Evolutionary conservation across 2,797 vertebrate species (phyloP).

Genomic region (Spinus olivaceus): DNA sequence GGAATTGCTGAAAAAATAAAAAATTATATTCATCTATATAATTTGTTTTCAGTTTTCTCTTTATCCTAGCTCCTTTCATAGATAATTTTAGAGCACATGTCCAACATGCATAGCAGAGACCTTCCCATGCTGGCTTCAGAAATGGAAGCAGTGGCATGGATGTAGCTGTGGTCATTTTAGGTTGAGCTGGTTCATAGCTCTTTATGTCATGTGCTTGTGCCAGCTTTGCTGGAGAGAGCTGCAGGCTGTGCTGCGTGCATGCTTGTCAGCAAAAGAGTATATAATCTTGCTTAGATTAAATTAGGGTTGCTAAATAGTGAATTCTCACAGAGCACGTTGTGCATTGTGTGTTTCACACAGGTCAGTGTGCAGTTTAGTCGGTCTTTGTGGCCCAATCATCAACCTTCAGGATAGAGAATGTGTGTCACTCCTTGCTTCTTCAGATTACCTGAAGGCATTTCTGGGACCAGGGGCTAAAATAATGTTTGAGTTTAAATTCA

Average conservation of each 20-base stretch:
- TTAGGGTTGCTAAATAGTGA: not conserved
- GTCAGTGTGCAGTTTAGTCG: not conserved
- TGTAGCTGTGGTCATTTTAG: not conserved
- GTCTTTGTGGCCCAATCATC: not conserved
- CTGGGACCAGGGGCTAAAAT: not conserved
- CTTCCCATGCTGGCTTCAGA: not conserved
- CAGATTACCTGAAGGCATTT: not conserved
- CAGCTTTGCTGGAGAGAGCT: not conserved
- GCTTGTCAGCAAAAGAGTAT: not conserved
- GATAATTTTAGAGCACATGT: not conserved
- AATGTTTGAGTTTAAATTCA: not conserved
- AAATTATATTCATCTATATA: not conserved
- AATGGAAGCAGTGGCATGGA: not conserved
- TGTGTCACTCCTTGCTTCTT: not conserved
- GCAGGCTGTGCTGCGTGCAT: not conserved
- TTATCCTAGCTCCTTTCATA: not conserved
- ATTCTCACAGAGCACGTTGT: not conserved
- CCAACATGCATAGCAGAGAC: not conserved
- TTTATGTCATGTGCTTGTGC: not conserved
- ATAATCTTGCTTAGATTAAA: not conserved
- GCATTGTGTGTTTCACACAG: not conserved
- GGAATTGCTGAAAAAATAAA: not conserved
- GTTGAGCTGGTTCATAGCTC: not conserved
- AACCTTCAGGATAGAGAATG: not conserved
- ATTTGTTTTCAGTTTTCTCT: not conserved